These are phyloP conservation scores for Semnornis frantzii DNA, from an alignment of 2,113 vertebrate species.

Conservation along the genomic window DNA sequence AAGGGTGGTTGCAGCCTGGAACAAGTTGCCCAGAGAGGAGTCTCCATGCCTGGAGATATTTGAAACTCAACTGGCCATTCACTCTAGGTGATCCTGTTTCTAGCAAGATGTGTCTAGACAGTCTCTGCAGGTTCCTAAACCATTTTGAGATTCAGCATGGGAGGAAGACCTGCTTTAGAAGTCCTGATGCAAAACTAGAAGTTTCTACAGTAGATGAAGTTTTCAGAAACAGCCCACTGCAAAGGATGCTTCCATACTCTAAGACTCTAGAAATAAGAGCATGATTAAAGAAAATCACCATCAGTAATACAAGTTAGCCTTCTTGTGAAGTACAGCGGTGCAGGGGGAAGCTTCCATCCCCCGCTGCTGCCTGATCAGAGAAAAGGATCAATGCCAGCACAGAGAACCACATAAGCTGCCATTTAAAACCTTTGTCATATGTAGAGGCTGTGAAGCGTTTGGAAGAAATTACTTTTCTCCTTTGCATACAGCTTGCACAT, in stretches of 20 bases:
- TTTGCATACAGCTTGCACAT: background rate
- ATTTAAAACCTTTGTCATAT: background rate
- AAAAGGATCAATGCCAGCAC: background rate
- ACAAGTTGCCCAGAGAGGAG: background rate
- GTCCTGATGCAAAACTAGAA: background rate
- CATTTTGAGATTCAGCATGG: background rate
- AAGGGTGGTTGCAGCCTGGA: background rate
- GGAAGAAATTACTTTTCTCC: background rate
- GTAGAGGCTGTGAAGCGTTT: background rate
- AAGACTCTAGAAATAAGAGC: background rate
- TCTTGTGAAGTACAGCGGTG: background rate
- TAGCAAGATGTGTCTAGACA: background rate
- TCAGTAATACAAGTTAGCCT: background rate
- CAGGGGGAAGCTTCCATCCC: background rate
- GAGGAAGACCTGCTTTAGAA: background rate
- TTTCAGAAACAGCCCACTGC: background rate
- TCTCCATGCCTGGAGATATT: background rate
- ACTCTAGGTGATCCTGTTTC: background rate
- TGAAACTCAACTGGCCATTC: background rate
- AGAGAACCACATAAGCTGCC: background rate
- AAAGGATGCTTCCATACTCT: background rate
- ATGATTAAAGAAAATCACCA: background rate
- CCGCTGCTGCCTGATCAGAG: background rate
- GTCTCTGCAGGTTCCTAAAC: background rate
- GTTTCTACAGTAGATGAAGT: background rate